Base-by-base conservation (phyloP, 2,113 vertebrate species). In the Mugil cephalus region DNA sequence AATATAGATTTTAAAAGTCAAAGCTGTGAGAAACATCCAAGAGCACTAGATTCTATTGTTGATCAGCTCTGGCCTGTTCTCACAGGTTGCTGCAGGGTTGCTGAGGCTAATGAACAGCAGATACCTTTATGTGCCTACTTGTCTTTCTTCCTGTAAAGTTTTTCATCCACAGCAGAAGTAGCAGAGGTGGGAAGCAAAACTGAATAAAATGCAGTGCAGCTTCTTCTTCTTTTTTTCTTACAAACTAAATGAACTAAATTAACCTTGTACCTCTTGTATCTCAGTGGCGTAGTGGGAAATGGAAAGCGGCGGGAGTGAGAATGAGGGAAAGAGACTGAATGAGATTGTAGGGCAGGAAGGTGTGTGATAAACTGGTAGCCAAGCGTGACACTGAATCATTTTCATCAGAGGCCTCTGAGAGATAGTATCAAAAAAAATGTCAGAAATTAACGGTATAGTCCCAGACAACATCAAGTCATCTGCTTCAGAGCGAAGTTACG, bases 301-400 rank as follows among this genome's bases (percentile, higher is more conserved):
- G 61, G 77, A 73, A 81, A 81, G 77, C 73, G n/a, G 70, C 71
- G 24, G 3, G 24, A 8, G 76, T 8, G 64, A 58, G 52, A 71
- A 50, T 30, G 76, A 74, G 75, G 77, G 60, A 70, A 56, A 50
- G 66, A 90, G 75, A 89, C 71, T 68, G 77, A 89, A 88, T 60
- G 24, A 48, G 70, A 70, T 66, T 77, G 70, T 12, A 35, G 75
- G 39, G 60, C 73, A 61, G 56, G 67, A 82, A 85, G 82, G 74
- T 89, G 87, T 88, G 82, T 87, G 85, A 93, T 89, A 87, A 86
- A 86, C 67, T 77, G 68, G 71, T 70, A 42, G 68, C 83, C 78
- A 90, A 82, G 88, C 79, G 79, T 90, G 83, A 90, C 89, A 66
- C 69, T 14, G 78, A 90, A 83, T 89, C 89, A 87, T 58, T 87